Evolutionary conservation across 2,113 vertebrate species (phyloP).

Genomic region (Puffinus mauretanicus): DNA sequence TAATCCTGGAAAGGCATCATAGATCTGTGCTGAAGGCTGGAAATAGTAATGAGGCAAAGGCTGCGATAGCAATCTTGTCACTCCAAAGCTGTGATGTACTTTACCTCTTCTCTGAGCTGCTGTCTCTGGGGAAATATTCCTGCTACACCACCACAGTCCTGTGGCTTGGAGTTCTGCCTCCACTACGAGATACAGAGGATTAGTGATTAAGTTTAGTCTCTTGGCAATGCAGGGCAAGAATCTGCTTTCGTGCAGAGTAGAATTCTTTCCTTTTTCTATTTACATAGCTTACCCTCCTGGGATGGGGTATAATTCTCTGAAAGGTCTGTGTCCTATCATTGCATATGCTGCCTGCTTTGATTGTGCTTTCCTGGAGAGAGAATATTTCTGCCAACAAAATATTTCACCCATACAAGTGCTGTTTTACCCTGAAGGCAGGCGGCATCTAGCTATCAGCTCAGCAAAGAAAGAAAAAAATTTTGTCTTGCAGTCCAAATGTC

Average conservation of each 20-base stretch:
- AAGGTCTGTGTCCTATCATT: background rate
- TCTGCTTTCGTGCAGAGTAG: background rate
- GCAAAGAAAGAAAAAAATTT: background rate
- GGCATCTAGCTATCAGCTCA: background rate
- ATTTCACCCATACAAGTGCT: background rate
- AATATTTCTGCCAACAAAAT: background rate
- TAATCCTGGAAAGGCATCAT: conserved; percentile 49
- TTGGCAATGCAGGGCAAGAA: background rate
- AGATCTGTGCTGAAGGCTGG: conserved; percentile 48
- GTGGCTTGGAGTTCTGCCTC: conserved; percentile 28
- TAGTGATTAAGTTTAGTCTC: conserved; percentile 25
- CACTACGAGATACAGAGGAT: background rate
- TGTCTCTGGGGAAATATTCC: conserved; percentile 51
- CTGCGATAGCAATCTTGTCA: conserved; percentile 38
- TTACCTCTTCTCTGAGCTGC: conserved; percentile 34
- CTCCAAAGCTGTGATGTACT: conserved; percentile 29
- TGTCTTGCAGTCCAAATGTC: background rate
- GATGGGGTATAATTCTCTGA: background rate
- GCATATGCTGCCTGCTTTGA: background rate
- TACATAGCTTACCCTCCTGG: background rate
- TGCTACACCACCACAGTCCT: background rate
- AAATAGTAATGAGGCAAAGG: conserved; percentile 58
- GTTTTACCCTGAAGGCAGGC: background rate
- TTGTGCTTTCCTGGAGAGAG: background rate
- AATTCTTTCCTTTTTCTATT: background rate